Base-by-base conservation (phyloP, 2,888 invertebrate genomes). In the Nymphalis c-album region DNA sequence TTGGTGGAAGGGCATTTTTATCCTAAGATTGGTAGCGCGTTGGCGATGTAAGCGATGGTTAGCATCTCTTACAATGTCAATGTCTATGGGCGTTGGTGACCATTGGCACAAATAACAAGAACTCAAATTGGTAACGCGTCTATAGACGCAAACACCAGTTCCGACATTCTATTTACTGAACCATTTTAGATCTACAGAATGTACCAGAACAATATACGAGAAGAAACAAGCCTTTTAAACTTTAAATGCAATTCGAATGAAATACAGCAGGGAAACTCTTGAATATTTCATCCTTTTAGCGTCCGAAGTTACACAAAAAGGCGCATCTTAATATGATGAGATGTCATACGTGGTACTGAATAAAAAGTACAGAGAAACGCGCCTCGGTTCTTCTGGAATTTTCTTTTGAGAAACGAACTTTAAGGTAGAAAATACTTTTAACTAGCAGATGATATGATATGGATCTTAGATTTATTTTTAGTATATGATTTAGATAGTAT, bases 261-360 rank as follows among this genome's bases (percentile, higher is more conserved):
- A 55, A 55, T 31, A 31, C 26, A 31, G 26, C 53, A 55, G 26
- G 6, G 53, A 31, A 55, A 55, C 31, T 55, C 53, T 13, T 55
- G 53, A 55, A 40, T 57, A 57, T 57, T 57, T 57, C 35, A 57
- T 57, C 26, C 35, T 40, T 57, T 57, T 40, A 57, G 35, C 40
- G 57, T 57, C 57, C 57, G 57, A 57, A 17, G 57, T 31, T 55
- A 57, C 22, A 53, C 57, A 57, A 57, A 57, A 57, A 35, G 57
- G 40, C 40, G 57, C 18, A 40, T 35, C 18, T 57, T 57, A 57
- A 57, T 57, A 40, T 57, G 35, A 57, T 40, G 57, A 40, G n/a
- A 57, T 57, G 57, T 40, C 57, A 57, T 40, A 57, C 57, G 35
- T 57, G 57, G 4, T 31, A 18, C 57, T 20, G 18, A 4, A 57